Conservation (phyloP, 2,113 vertebrate species). For the Tapirus terrestris region DNA sequence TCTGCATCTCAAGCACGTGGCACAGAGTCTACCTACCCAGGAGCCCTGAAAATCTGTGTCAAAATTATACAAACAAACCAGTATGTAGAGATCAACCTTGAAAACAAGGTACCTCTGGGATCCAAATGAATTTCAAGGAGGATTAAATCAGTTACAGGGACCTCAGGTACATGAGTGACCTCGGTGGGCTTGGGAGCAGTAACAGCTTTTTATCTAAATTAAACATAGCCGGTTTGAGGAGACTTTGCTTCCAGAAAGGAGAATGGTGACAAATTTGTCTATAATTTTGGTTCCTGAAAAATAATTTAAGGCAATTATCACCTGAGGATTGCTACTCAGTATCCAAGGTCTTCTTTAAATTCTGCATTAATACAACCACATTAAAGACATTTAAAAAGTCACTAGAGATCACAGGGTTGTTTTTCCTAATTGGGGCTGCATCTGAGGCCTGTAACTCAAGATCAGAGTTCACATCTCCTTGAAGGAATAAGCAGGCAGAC, state of each 20-base stretch:
- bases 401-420: accelerated
- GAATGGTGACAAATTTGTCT: conserved; percentile 54
- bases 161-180: not conserved
- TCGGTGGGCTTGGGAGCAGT: not conserved
- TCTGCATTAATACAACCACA: not conserved
- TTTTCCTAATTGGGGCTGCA: not conserved
- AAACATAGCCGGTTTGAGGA: conserved; percentile 13
- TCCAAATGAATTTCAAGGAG: not conserved
- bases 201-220: conserved; percentile 39
- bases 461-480: not conserved
- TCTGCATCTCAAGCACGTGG: accelerated
- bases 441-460: not conserved
- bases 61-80: not conserved
- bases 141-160: not conserved
- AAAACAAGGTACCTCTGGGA: not conserved
- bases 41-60: accelerated
- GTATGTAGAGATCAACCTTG: not conserved
- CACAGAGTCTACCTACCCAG: accelerated
- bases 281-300: conserved; percentile 66
- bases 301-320: conserved; percentile 67
- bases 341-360: conserved; percentile 16
- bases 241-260: conserved; percentile 25
- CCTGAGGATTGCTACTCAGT: not conserved
- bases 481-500: not conserved
- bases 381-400: not conserved